Conservation (phyloP, 1,140 invertebrate species). For the Harpegnathos saltator region DNA sequence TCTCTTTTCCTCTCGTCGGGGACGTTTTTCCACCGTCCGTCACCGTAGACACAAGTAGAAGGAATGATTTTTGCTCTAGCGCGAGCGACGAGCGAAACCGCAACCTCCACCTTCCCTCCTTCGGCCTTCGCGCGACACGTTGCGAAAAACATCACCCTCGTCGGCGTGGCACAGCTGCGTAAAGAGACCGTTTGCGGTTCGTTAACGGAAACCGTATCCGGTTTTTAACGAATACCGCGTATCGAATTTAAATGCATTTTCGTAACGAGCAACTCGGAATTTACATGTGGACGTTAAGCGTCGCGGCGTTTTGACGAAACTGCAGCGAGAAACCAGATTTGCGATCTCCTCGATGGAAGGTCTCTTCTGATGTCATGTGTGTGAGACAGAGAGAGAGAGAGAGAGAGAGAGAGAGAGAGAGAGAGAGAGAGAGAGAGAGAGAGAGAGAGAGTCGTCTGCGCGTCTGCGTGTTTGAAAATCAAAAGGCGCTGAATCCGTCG, state of each 20-base stretch:
- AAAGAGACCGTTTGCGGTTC: conserved; percentile 32
- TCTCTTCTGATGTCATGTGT: too few relatives aligned
- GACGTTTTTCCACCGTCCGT: neutral
- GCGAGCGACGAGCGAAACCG: neutral
- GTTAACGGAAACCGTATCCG: conserved; percentile 63
- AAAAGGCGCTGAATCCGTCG: too few relatives aligned
- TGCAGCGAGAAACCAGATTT: neutral
- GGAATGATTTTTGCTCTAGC: neutral
- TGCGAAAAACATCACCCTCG: conserved; percentile 16
- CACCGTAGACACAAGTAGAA: too few relatives aligned
- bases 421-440: too few relatives aligned
- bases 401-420: too few relatives aligned
- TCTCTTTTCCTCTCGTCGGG: too few relatives aligned
- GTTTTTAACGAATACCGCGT: conserved; percentile 41
- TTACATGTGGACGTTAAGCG: neutral
- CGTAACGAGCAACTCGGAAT: conserved; percentile 65
- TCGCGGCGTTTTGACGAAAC: too few relatives aligned
- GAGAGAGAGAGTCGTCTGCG: too few relatives aligned
- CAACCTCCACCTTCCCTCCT: neutral
- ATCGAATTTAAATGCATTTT: conserved; percentile 69
- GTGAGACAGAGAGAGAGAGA: too few relatives aligned
- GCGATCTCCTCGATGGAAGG: too few relatives aligned
- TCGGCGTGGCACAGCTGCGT: conserved; percentile 17
- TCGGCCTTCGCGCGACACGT: neutral
- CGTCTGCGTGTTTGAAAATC: too few relatives aligned